phyloP scores from a whole-genome alignment of 2,797 vertebrate species.

The Triplophysa bombifrons region DNA sequence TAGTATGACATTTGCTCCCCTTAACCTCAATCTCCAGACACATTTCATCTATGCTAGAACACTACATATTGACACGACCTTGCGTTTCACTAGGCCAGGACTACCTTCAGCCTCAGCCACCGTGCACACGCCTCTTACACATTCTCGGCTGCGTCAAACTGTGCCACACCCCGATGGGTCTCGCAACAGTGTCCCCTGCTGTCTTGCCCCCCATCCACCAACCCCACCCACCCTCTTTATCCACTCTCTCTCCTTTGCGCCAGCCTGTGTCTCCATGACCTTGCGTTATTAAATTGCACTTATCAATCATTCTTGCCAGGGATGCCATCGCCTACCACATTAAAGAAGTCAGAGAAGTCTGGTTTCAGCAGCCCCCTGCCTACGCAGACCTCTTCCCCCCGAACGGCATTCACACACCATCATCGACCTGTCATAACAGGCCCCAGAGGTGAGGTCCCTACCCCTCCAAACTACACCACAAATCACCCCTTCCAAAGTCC shows the following conservation, averaged over 20 bases:
- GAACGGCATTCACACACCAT: constrained; percentile 95
- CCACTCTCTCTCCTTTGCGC: constrained; percentile 72
- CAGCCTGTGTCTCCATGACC: constrained; percentile 79
- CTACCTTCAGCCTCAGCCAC: background rate
- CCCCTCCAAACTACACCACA: constrained; percentile 37
- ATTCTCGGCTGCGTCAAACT: background rate
- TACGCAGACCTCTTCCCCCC: constrained; percentile 90
- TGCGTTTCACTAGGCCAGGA: constrained; percentile 2
- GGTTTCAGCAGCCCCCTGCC: constrained; percentile 92
- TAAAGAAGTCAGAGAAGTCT: constrained; percentile 98
- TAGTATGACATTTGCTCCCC: background rate
- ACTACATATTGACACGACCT: background rate
- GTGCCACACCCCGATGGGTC: constrained; percentile 30
- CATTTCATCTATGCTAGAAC: background rate
- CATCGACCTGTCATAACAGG: constrained; percentile 96
- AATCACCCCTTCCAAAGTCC: constrained; percentile 38
- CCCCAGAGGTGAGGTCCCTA: constrained; percentile 93
- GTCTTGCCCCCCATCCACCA: constrained; percentile 27
- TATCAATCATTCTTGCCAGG: constrained; percentile 93
- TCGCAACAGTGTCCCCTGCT: constrained; percentile 1
- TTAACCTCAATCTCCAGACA: background rate
- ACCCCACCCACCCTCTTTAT: constrained; percentile 57
- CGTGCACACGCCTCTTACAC: too few relatives aligned
- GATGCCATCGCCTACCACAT: constrained; percentile 90
- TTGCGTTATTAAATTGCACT: constrained; percentile 86